These are phyloP conservation scores for Montipora capitata DNA, from an alignment of 92 coral and sea anemone genomes.

Conservation along the genomic window DNA sequence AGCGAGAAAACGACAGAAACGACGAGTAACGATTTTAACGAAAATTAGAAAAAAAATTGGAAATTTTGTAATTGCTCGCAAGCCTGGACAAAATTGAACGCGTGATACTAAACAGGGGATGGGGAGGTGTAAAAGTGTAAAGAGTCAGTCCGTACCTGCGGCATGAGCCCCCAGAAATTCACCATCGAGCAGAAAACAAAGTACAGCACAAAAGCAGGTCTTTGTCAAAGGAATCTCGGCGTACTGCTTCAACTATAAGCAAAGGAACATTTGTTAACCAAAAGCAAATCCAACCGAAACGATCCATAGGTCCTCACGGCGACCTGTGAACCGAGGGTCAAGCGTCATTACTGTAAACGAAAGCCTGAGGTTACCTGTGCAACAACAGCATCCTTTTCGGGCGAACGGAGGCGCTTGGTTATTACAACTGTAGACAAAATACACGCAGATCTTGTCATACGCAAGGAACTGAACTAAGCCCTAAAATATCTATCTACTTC, in stretches of 20 bases:
- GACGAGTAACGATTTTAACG: too few relatives aligned
- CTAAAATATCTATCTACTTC: too few relatives aligned
- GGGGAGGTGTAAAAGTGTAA: too few relatives aligned
- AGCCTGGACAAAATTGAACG: too few relatives aligned
- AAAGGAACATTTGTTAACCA: background rate
- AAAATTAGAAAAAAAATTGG: too few relatives aligned
- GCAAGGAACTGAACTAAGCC: background rate
- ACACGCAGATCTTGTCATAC: background rate
- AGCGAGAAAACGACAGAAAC: too few relatives aligned
- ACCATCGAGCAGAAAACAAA: constrained; percentile 73
- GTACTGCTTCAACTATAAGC: constrained; percentile 85
- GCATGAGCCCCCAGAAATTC: constrained; percentile 84
- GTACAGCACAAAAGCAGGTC: constrained; percentile 84
- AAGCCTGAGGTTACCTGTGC: constrained; percentile 81
- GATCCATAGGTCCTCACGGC: background rate
- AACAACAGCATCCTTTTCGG: constrained; percentile 94
- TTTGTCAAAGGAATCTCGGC: constrained; percentile 86
- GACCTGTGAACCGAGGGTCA: background rate
- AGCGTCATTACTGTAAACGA: background rate
- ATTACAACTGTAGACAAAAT: constrained; percentile 82
- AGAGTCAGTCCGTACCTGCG: constrained; percentile 39
- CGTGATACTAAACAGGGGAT: too few relatives aligned
- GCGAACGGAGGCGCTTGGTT: constrained; percentile 87
- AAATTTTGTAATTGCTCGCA: too few relatives aligned
- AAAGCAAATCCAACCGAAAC: too few relatives aligned